Percentiles rank a stretch among this genome's conserved stretches.
Conservation (phyloP, 2,113 vertebrate species). For the Piaya cayana region DNA sequence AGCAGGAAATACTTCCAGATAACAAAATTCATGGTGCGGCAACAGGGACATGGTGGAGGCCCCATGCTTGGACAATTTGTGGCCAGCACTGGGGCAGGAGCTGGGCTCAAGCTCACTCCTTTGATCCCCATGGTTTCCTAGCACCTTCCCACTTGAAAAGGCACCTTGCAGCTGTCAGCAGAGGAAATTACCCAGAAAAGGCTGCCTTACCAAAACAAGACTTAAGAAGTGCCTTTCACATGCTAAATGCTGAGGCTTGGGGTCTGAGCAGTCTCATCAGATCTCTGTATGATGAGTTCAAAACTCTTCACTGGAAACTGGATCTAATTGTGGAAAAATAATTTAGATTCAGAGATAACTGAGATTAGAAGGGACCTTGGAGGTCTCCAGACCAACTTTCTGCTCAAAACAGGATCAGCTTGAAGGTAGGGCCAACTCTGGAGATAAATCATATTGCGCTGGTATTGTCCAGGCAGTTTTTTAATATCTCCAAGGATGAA, state of each 20-base stretch:
- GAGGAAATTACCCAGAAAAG: background rate
- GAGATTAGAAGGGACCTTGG: background rate
- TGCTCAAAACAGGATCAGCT: rapidly evolving
- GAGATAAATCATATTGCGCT: background rate
- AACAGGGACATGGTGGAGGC: background rate
- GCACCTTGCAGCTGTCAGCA: rapidly evolving
- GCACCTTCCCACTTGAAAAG: background rate
- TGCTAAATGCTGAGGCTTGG: background rate
- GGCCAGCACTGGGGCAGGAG: background rate
- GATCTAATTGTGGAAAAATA: background rate
- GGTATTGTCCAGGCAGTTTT: background rate
- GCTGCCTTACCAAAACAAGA: background rate
- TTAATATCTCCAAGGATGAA: background rate
- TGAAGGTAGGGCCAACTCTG: background rate
- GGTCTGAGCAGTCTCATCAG: background rate
- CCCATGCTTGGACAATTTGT: rapidly evolving
- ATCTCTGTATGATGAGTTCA: background rate
- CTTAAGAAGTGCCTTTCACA: background rate
- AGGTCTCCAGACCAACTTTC: background rate
- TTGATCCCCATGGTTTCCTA: background rate
- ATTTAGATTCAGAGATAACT: background rate
- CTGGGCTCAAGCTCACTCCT: background rate
- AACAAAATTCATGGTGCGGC: background rate
- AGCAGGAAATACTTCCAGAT: constrained; percentile 47
- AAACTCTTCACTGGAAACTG: background rate